Evolutionary conservation across 2,888 invertebrate genomes (phyloP).

Genomic region (Zelleria hepariella): DNA sequence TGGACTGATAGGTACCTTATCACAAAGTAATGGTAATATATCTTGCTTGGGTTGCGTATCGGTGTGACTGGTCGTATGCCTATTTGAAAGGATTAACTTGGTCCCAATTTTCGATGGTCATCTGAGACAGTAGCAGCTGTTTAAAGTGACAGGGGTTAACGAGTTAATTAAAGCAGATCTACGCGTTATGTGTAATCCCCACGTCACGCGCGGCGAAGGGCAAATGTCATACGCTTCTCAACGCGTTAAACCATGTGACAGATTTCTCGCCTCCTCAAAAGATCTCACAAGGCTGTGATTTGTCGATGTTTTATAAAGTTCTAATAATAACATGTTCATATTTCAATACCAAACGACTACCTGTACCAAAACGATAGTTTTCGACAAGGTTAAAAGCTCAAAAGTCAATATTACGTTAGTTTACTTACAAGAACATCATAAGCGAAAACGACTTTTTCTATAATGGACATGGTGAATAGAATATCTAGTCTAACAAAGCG

Average conservation of each 20-base stretch:
- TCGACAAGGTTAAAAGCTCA: too few relatives aligned
- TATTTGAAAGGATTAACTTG: neutral
- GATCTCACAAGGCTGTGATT: slow-evolving; percentile 21
- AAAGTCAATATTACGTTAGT: too few relatives aligned
- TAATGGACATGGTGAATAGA: too few relatives aligned
- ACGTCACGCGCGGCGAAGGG: slow-evolving; percentile 4
- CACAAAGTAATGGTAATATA: neutral
- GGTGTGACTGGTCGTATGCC: neutral
- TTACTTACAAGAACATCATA: too few relatives aligned
- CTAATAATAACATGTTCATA: too few relatives aligned
- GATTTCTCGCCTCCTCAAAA: slow-evolving; percentile 21
- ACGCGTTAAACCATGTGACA: slow-evolving; percentile 18
- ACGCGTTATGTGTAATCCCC: slow-evolving; percentile 28
- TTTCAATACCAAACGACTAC: too few relatives aligned
- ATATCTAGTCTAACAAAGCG: too few relatives aligned
- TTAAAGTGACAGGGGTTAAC: slow-evolving; percentile 28
- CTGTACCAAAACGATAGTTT: too few relatives aligned
- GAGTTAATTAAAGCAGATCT: slow-evolving; percentile 48
- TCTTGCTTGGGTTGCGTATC: neutral
- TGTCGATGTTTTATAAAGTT: neutral
- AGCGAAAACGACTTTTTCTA: too few relatives aligned
- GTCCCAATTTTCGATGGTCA: neutral
- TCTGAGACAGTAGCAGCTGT: slow-evolving; percentile 18
- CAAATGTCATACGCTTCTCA: slow-evolving; percentile 2
- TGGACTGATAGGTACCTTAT: neutral